Base-by-base conservation (phyloP, 1,140 invertebrate genomes). In the Drosophila bocki region DNA sequence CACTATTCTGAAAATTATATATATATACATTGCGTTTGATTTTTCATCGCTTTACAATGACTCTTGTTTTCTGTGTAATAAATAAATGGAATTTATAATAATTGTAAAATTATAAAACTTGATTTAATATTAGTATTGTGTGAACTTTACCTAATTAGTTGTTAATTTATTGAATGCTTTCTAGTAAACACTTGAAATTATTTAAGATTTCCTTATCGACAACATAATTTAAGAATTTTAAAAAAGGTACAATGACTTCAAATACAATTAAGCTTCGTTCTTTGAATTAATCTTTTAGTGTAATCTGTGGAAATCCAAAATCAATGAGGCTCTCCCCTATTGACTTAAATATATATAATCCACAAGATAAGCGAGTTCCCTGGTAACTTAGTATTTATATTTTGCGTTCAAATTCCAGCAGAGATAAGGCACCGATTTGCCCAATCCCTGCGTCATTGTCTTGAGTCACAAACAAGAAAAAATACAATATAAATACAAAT, bases 381-480 rank as follows among this genome's bases (percentile, higher is more conserved):
- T 33, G 39, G 42, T 41, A 8, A 35, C 57, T 17, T 9, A 13
- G 39, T 37, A 53, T 44, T 45, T 65, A 39, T 37, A 53, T 22
- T 44, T 64, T 17, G 37, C 19, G 60, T 32, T 47, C 50, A 53
- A 72, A 71, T 51, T 71, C 67, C 53, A 22, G 12, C n/a, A 37
- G 11, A 59, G 69, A 72, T 72, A 72, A 72, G 67, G 33, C 37
- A 26, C 33, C 29, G 42, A 57, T 37, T 48, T 19, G 26, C 13
- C 62, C 67, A 69, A 70, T 45, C 17, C 68, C 44, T 22, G 67
- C 58, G 69, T 72, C 69, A 72, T 32, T 32, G 45, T 60, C 68
- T 72, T 74, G 70, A 74, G 50, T 74, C 70, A 74, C 47, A 32
- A 56, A 56, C 53, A 56, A 56, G 53, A 56, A 56, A 39, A 56